Evolutionary conservation across 1,140 invertebrate genomes (phyloP).

Genomic region (Brachionus calyciflorus): DNA sequence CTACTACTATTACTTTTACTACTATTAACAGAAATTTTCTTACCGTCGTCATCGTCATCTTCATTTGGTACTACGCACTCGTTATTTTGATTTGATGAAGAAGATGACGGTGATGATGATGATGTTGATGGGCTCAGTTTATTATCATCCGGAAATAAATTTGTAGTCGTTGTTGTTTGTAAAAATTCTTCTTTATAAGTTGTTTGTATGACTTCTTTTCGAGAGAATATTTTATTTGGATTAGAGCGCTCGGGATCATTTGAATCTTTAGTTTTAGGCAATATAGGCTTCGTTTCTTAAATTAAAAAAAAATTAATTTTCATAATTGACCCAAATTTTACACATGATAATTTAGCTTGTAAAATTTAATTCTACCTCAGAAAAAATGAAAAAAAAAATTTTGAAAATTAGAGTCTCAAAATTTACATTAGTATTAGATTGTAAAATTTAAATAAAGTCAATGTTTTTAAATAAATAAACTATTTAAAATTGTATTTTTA

Average conservation of each 20-base stretch:
- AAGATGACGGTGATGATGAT: constrained; percentile 10
- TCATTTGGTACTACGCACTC: not conserved
- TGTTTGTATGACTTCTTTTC: constrained; percentile 40
- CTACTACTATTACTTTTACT: constrained; percentile 32
- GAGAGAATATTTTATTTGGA: constrained; percentile 43
- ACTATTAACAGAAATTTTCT: constrained; percentile 23
- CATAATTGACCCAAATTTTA: too few species aligned
- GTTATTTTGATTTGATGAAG: not conserved
- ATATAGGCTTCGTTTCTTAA: too few species aligned
- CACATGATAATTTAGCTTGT: too few species aligned
- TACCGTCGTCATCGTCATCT: constrained; percentile 37
- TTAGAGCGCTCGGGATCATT: not conserved
- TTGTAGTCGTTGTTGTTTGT: constrained; percentile 35
- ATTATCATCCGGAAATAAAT: not conserved
- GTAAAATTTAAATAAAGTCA: too few species aligned
- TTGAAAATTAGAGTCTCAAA: too few species aligned
- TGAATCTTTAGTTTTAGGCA: too few species aligned
- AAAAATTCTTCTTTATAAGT: constrained; percentile 37
- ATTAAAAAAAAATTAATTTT: too few species aligned
- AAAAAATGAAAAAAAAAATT: too few species aligned
- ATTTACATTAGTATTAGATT: too few species aligned
- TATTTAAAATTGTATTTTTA: too few species aligned
- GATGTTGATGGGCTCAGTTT: constrained; percentile 13
- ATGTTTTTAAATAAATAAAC: too few species aligned
- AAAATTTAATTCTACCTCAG: too few species aligned